Base-by-base conservation (phyloP, 2,113 vertebrate genomes). In the Cairina moschata region DNA sequence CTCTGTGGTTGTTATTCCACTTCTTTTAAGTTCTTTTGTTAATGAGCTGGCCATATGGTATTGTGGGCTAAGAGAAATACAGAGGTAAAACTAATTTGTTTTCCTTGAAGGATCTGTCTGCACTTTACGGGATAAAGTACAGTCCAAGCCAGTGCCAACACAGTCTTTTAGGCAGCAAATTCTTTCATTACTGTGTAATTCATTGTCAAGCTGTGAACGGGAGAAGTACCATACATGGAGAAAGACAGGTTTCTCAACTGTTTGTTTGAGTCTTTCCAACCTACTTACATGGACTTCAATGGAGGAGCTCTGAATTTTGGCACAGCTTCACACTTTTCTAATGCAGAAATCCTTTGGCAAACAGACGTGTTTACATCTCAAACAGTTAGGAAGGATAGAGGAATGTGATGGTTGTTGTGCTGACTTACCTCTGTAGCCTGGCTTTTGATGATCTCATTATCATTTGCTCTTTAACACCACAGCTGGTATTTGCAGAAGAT, bases 141-240 rank as follows among this genome's bases (percentile, higher is more conserved):
- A 54, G 56, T 63, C 60, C 68, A 68, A 54, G 29, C 58, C 67
- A 55, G 69, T 88, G 84, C 84, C 86, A 93, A 36, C 58, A 36
- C 13, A 66, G 86, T 90, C 84, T 95, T 75, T 63, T 50, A 93
- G 94, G 92, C 84, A 93, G 84, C 52, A 72, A 54, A 94, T 96
- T 85, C 71, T 93, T 97, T 81, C 77, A 78, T 85, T 96, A 21
- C 79, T 95, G 36, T 91, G 90, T 97, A 92, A 96, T 92, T 92
- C 86, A 69, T 71, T 95, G 82, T 95, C 79, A 44, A 55, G 79
- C 93, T 93, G 65, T 52, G 78, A 84, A 56, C 26, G 1, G 29
- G 65, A 95, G 69, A 60, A 96, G 90, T 58, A 87, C 97, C 97
- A 92, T 97, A 97, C 93, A 97, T 95, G 95, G 97, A 93, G 68